These are phyloP conservation scores for Epirrita christyi DNA, from an alignment of 2,888 invertebrate genomes.

Conservation along the genomic window DNA sequence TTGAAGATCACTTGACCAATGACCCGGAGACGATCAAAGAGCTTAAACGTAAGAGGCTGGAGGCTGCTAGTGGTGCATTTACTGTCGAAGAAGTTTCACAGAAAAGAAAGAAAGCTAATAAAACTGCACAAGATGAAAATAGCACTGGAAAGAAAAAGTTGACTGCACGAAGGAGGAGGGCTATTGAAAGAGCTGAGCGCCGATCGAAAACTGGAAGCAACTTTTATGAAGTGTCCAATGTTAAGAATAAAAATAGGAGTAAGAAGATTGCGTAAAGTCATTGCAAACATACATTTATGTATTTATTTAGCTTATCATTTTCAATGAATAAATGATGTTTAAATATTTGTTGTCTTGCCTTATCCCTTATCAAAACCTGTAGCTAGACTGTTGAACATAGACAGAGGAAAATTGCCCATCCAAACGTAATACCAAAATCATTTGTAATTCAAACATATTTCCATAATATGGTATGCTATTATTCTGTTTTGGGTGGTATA, in stretches of 20 bases:
- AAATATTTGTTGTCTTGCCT: neutral
- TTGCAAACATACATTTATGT: neutral
- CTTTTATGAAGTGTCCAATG: constrained; percentile 95
- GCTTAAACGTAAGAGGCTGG: constrained; percentile 73
- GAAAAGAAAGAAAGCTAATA: constrained; percentile 65
- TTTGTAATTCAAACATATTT: too few relatives aligned
- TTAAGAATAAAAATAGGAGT: constrained; percentile 93
- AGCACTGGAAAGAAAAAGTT: constrained; percentile 81
- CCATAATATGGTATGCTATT: too few relatives aligned
- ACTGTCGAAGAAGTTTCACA: constrained; percentile 80
- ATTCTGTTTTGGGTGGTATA: too few relatives aligned
- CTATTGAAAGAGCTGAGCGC: constrained; percentile 89
- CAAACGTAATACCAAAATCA: too few relatives aligned
- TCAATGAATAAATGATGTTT: constrained; percentile 10
- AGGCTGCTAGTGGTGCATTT: constrained; percentile 83
- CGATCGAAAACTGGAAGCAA: constrained; percentile 94
- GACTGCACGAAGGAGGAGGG: constrained; percentile 91
- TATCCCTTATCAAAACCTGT: too few relatives aligned
- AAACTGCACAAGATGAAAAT: constrained; percentile 32
- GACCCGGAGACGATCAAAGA: constrained; percentile 75
- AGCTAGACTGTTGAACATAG: too few relatives aligned
- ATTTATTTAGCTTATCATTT: constrained; percentile 20
- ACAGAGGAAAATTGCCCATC: too few relatives aligned
- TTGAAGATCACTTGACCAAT: constrained; percentile 79
- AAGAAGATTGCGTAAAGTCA: constrained; percentile 79